These are phyloP conservation scores for Myopa tessellatipennis DNA, from an alignment of 2,888 invertebrate species.

Conservation along the genomic window DNA sequence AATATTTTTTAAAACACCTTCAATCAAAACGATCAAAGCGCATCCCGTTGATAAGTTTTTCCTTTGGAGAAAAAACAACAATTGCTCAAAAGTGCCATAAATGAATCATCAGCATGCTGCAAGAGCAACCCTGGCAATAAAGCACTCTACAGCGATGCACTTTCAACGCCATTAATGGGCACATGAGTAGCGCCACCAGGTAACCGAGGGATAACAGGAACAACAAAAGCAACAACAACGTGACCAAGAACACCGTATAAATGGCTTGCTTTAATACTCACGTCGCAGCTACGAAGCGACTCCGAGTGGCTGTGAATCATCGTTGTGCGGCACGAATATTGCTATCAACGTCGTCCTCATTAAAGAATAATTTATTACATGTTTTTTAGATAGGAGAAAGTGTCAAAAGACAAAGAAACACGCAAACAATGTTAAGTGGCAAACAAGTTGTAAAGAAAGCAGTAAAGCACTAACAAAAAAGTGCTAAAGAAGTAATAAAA, in stretches of 20 bases:
- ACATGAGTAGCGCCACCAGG: not conserved
- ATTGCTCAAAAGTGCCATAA: conserved; percentile 14
- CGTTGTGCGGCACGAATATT: conserved; percentile 19
- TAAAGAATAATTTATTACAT: conserved; percentile 37
- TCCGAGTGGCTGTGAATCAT: not conserved
- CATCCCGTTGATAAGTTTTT: not conserved
- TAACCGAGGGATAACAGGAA: not conserved
- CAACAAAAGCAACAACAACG: conserved; percentile 9
- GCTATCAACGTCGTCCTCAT: conserved; percentile 34
- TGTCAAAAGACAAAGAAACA: conserved; percentile 18
- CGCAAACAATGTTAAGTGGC: not conserved
- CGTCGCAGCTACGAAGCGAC: not conserved
- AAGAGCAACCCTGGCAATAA: conserved; percentile 2
- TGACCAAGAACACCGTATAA: conserved; percentile 21
- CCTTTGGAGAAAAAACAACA: not conserved
- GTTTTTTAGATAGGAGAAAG: conserved; percentile 19
- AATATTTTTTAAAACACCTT: not conserved
- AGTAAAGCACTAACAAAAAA: not conserved
- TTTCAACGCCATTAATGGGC: not conserved
- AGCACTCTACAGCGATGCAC: not conserved
- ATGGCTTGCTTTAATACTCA: conserved; percentile 28
- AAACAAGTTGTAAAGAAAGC: not conserved
- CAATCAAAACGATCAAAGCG: not conserved
- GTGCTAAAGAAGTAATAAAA: not conserved
- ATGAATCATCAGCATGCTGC: conserved; percentile 27